Percentiles rank a stretch among this genome's conserved stretches.
These are phyloP conservation scores for Andrena fulva DNA, from an alignment of 2,888 invertebrate species.

Conservation along the genomic window DNA sequence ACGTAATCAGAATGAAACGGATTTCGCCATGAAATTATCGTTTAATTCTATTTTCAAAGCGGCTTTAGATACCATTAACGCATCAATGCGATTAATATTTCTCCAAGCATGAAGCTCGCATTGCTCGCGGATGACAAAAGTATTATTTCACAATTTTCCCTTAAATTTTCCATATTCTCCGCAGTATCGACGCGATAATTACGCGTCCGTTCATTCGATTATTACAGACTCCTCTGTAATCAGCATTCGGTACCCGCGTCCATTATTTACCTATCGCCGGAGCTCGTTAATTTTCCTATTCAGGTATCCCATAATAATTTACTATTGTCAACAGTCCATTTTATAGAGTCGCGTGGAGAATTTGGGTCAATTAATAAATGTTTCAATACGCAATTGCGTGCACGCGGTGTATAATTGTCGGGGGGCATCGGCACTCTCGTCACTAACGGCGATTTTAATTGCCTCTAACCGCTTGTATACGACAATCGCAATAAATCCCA, in stretches of 20 bases:
- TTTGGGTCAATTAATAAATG: constrained; percentile 43
- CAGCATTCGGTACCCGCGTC: background rate
- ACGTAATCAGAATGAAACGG: constrained; percentile 32
- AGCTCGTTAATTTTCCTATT: constrained; percentile 25
- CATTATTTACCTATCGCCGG: constrained; percentile 17
- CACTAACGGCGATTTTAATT: constrained; percentile 37
- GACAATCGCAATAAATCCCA: constrained; percentile 34
- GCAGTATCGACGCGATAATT: constrained; percentile 11
- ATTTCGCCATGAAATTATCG: constrained; percentile 22
- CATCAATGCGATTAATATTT: constrained; percentile 1
- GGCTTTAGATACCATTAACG: constrained; percentile 38
- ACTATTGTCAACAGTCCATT: constrained; percentile 16
- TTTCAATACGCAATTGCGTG: constrained; percentile 17
- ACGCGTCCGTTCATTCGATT: constrained; percentile 24
- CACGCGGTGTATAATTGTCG: constrained; percentile 18
- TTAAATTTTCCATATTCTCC: background rate
- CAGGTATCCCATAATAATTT: background rate
- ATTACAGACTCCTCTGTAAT: background rate
- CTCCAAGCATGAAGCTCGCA: background rate
- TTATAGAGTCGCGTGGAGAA: constrained; percentile 26
- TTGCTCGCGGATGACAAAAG: constrained; percentile 8
- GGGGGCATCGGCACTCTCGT: constrained; percentile 14
- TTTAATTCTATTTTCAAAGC: constrained; percentile 35
- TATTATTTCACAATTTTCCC: constrained; percentile 25
- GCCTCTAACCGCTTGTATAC: background rate